Conservation (phyloP, 2,888 invertebrate species). For the Didymodactylos carnosus region DNA sequence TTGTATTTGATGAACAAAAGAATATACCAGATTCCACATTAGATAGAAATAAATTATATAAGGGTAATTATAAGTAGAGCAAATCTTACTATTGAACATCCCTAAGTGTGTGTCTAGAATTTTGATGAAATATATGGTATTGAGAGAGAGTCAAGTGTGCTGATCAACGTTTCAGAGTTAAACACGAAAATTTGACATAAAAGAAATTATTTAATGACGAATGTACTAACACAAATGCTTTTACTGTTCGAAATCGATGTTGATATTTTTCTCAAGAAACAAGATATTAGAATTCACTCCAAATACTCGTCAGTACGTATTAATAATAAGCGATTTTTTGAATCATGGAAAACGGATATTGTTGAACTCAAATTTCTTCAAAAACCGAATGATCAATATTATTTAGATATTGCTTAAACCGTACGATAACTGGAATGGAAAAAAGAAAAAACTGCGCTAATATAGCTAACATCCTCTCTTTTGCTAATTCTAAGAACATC, state of each 20-base stretch:
- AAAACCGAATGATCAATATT: too few relatives aligned
- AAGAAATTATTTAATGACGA: neutral
- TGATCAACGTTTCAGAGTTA: too few relatives aligned
- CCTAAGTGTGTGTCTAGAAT: too few relatives aligned
- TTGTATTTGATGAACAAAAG: constrained; percentile 35
- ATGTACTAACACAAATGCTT: neutral
- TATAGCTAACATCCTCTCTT: too few relatives aligned
- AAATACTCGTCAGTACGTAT: constrained; percentile 38
- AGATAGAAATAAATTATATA: constrained; percentile 33
- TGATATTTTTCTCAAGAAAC: constrained; percentile 35
- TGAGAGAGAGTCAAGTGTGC: too few relatives aligned
- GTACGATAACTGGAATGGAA: too few relatives aligned
- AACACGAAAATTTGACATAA: constrained; percentile 14
- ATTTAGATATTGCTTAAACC: too few relatives aligned
- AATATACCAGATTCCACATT: constrained; percentile 34
- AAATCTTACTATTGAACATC: constrained; percentile 28
- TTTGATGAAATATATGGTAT: too few relatives aligned
- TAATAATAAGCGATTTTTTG: constrained; percentile 23
- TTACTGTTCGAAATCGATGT: neutral
- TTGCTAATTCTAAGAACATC: too few relatives aligned
- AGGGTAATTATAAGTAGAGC: constrained; percentile 36
- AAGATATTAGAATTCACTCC: constrained; percentile 36
- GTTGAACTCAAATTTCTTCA: neutral
- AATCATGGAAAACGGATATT: neutral
- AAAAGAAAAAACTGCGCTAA: too few relatives aligned